Percentiles rank a stretch among this genome's conserved stretches.
Conservation (phyloP, 1,140 invertebrate species). For the Temnothorax longispinosus region DNA sequence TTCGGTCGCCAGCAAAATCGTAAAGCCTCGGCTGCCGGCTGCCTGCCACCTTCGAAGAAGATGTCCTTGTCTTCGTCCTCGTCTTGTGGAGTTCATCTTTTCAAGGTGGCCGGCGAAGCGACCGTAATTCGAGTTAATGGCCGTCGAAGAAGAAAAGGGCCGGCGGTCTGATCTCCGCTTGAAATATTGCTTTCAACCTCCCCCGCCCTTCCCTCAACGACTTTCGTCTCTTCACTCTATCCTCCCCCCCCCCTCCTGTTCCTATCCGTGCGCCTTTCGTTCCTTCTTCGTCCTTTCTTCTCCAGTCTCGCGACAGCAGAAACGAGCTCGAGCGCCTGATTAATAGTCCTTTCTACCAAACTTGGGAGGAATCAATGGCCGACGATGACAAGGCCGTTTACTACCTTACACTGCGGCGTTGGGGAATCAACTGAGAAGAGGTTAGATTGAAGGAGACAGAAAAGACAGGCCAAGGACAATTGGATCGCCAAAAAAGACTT, state of each 20-base stretch:
- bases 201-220: not conserved
- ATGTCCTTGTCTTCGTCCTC: slow-evolving; percentile 58
- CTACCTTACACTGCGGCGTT: slow-evolving; percentile 18
- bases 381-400: slow-evolving; percentile 58
- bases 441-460: not conserved
- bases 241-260: not conserved
- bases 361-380: slow-evolving; percentile 54
- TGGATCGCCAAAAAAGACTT: not conserved
- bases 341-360: slow-evolving; percentile 49
- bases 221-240: slow-evolving; percentile 16
- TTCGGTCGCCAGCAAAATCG: slow-evolving; percentile 36
- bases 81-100: slow-evolving; percentile 67
- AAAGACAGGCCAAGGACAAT: slow-evolving; percentile 21
- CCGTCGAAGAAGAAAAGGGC: slow-evolving; percentile 69
- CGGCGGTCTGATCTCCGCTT: slow-evolving; percentile 66
- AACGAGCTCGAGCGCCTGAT: slow-evolving; percentile 41
- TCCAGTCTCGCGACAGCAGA: slow-evolving; percentile 33
- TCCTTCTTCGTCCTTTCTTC: slow-evolving; percentile 47
- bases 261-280: not conserved
- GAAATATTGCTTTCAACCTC: slow-evolving; percentile 61
- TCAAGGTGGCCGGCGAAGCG: slow-evolving; percentile 66
- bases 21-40: slow-evolving; percentile 45
- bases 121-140: slow-evolving; percentile 77
- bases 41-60: slow-evolving; percentile 32
- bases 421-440: slow-evolving; percentile 14